Base-by-base conservation (phyloP, 2,888 invertebrate genomes). In the Deilephila porcellus region DNA sequence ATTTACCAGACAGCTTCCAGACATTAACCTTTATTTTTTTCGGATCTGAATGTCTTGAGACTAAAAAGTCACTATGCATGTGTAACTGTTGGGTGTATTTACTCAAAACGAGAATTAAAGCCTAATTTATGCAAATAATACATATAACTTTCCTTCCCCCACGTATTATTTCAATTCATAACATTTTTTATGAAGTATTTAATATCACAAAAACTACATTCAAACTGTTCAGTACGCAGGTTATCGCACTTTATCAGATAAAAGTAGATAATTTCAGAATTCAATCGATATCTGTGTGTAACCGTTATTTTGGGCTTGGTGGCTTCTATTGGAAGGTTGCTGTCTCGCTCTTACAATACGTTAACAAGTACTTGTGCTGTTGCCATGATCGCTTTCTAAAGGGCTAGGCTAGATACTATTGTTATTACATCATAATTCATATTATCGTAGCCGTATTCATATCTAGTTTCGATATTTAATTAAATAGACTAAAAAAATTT, bases 241-340 rank as follows among this genome's bases (percentile, higher is more conserved):
- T 82, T 88, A 87, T 86, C 88, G 77, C 78, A 37, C 76, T 78
- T 78, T 80, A 81, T 80, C 80, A 76, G 85, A 73, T 73, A 73
- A 67, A 64, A 59, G 19, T 67, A 80, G 83, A 85, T 82, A 84
- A 80, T 78, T 83, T 82, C 85, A 82, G 77, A 78, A 79, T 80
- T 81, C 79, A 87, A 90, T 89, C 88, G 82, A 89, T 90, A 88
- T 80, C 79, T 78, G 72, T 75, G 76, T 71, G 80, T 80, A 75
- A 79, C 77, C 77, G 76, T 76, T 77, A 76, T 77, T 75, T 73
- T 73, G 76, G 73, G 76, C 70, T 75, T 67, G 73, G 64, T 67
- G 45, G 4, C 52, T 67, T 67, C 17, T 45, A 67, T 0, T 67
- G 7, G 56, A 63, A 34, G n/a, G 11, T 34, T 56, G 53, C 6